Conservation (phyloP, 2,888 invertebrate species). For the Phoronis australis region DNA sequence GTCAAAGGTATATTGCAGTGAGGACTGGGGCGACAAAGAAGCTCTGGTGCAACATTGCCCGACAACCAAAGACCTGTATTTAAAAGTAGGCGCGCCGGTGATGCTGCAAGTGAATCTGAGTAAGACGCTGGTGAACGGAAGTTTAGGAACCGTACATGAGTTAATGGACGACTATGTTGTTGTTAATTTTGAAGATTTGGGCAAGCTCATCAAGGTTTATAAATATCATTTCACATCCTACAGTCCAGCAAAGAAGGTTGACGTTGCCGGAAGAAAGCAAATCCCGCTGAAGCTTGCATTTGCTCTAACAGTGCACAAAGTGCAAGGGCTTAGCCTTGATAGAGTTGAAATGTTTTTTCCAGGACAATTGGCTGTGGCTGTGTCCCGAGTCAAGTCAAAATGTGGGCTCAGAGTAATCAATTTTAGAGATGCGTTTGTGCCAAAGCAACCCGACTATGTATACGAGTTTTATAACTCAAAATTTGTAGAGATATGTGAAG, state of each 20-base stretch:
- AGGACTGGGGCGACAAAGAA: too few relatives aligned
- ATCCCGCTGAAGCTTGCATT: conserved; percentile 9
- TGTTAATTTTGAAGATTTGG: conserved; percentile 3
- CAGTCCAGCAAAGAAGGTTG: conserved; percentile 2
- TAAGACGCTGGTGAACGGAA: conserved; percentile 7
- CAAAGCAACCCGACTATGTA: not conserved
- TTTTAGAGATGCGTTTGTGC: conserved; percentile 1
- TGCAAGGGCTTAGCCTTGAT: conserved; percentile 10
- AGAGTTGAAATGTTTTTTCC: conserved; percentile 3
- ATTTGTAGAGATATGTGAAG: not conserved
- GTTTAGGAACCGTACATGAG: conserved; percentile 1
- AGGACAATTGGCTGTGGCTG: conserved; percentile 8
- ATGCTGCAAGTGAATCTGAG: conserved; percentile 7
- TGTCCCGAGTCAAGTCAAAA: conserved; percentile 5
- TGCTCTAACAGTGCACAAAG: conserved; percentile 8
- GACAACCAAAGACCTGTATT: not conserved
- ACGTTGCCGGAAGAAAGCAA: conserved; percentile 6
- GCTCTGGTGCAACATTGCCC: too few relatives aligned
- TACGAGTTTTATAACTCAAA: not conserved
- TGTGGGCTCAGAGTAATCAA: conserved; percentile 1
- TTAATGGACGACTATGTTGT: not conserved
- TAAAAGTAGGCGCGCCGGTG: conserved; percentile 10
- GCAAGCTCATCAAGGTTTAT: not conserved
- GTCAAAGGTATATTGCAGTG: too few relatives aligned
- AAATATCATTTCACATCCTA: conserved; percentile 7